Conservation (phyloP, 2,888 invertebrate genomes). For the Podotricha telesiphe region DNA sequence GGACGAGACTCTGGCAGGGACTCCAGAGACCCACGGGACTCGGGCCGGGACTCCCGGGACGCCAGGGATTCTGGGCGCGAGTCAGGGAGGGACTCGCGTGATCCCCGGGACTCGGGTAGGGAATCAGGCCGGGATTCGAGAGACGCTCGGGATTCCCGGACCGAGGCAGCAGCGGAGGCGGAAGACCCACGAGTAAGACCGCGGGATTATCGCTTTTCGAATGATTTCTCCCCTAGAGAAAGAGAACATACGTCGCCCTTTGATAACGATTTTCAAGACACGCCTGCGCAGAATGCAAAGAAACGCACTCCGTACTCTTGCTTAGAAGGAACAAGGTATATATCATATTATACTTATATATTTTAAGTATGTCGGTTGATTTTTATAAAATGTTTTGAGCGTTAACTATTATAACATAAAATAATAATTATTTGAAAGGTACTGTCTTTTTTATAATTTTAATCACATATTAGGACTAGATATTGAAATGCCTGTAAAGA, state of each 20-base stretch:
- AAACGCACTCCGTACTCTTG: constrained; percentile 69
- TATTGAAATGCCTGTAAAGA: no score
- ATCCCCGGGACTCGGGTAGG: constrained; percentile 47
- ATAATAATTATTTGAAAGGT: no score
- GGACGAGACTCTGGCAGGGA: constrained; percentile 51
- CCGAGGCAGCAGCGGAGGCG: constrained; percentile 49
- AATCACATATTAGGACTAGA: no score
- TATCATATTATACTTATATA: background rate
- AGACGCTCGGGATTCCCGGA: constrained; percentile 61
- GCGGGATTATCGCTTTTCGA: constrained; percentile 81
- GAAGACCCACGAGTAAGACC: constrained; percentile 50
- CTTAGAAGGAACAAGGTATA: constrained; percentile 72
- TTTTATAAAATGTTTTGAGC: no score
- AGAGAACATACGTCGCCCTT: constrained; percentile 82
- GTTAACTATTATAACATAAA: no score
- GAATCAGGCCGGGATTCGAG: constrained; percentile 55
- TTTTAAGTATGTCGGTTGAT: no score
- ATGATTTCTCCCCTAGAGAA: constrained; percentile 84
- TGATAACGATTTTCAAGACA: constrained; percentile 84
- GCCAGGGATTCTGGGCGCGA: constrained; percentile 50
- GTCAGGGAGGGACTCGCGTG: constrained; percentile 57
- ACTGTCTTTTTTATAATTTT: no score
- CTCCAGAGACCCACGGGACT: constrained; percentile 67
- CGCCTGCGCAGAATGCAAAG: constrained; percentile 63
- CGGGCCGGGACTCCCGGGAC: constrained; percentile 58